These are phyloP conservation scores for Cylindroiulus punctatus DNA, from an alignment of 2,888 invertebrate species.

Conservation along the genomic window DNA sequence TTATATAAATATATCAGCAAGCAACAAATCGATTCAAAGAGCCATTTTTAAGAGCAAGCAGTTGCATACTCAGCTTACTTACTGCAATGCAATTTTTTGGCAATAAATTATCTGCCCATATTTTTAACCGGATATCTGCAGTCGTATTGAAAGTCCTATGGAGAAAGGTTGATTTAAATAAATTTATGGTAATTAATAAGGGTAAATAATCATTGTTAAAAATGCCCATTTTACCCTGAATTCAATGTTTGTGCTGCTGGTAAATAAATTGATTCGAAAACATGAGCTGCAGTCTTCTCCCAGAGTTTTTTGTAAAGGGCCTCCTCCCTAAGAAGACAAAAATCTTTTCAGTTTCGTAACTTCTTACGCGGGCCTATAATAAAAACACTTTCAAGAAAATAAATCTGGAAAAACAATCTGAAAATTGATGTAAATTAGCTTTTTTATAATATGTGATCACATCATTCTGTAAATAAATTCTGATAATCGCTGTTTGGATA, in stretches of 20 bases:
- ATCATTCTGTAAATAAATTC: too few relatives aligned
- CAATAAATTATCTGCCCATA: slow-evolving; percentile 93
- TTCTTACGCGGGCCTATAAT: too few relatives aligned
- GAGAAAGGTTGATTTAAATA: slow-evolving; percentile 20
- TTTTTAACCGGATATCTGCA: slow-evolving; percentile 90
- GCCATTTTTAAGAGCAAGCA: too few relatives aligned
- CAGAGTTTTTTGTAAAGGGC: slow-evolving; percentile 82
- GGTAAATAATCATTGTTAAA: slow-evolving; percentile 6
- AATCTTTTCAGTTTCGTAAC: too few relatives aligned
- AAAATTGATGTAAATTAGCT: too few relatives aligned
- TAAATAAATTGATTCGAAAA: slow-evolving; percentile 91
- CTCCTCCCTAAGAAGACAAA: slow-evolving; percentile 78
- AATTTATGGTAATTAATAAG: not conserved
- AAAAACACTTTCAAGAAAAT: too few relatives aligned
- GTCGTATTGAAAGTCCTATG: slow-evolving; percentile 70
- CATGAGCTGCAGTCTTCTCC: slow-evolving; percentile 81
- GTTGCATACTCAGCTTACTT: slow-evolving; percentile 52
- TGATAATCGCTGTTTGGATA: too few relatives aligned
- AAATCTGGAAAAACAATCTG: too few relatives aligned
- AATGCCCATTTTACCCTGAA: slow-evolving; percentile 67
- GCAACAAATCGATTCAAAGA: not conserved
- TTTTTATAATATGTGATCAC: too few relatives aligned
- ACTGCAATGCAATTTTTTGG: slow-evolving; percentile 85
- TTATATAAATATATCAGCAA: not conserved
- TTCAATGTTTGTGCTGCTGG: slow-evolving; percentile 87